Evolutionary conservation across 2,888 invertebrate genomes (phyloP).

Genomic region (Crioceris asparagi): DNA sequence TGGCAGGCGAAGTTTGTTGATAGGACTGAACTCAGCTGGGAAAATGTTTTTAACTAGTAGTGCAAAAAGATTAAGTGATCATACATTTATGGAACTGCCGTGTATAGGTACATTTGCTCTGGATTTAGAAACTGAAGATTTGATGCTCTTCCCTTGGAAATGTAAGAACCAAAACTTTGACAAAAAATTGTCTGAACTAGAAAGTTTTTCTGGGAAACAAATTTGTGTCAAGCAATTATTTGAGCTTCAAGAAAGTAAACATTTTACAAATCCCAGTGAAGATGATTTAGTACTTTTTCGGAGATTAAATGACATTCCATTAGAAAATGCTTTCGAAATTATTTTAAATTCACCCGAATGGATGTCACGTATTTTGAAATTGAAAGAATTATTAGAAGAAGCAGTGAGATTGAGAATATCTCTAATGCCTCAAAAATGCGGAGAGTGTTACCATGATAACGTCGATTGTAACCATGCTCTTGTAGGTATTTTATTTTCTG

Average conservation of each 20-base stretch:
- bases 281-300: constrained; percentile 1
- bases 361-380: constrained; percentile 36
- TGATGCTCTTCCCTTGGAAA: constrained; percentile 38
- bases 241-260: constrained; percentile 1
- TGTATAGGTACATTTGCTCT: constrained; percentile 49
- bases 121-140: constrained; percentile 36
- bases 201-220: constrained; percentile 28
- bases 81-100: constrained; percentile 47
- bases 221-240: constrained; percentile 17
- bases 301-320: constrained; percentile 22
- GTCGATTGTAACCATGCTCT: constrained; percentile 34
- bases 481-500: constrained; percentile 73
- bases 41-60: constrained; percentile 46
- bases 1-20: constrained; percentile 75
- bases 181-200: constrained; percentile 31
- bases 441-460: constrained; percentile 41
- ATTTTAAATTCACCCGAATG: constrained; percentile 28
- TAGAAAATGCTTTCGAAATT: constrained; percentile 32
- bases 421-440: constrained; percentile 53
- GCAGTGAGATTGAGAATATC: constrained; percentile 50
- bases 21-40: constrained; percentile 39
- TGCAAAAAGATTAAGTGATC: constrained; percentile 45
- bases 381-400: constrained; percentile 44
- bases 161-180: constrained; percentile 30
- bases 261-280: neutral